Conservation (phyloP, 1,140 invertebrate species). For the Eupristina koningsbergeri region DNA sequence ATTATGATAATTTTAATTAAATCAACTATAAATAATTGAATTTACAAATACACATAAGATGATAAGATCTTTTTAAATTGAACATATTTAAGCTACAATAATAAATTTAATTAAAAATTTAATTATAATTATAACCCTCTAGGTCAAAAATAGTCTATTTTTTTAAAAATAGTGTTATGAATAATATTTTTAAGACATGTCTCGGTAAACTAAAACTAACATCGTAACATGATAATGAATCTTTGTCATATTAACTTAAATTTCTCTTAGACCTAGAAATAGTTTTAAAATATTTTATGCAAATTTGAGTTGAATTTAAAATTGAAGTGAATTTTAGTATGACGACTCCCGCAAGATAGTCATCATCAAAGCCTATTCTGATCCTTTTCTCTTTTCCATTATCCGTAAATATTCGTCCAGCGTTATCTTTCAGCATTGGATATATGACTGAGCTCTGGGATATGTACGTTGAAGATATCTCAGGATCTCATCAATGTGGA, state of each 20-base stretch:
- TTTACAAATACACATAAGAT: too few relatives aligned
- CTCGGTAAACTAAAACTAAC: background rate
- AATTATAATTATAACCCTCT: too few relatives aligned
- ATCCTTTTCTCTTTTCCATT: slow-evolving; percentile 8
- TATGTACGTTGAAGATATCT: background rate
- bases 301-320: background rate
- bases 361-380: background rate
- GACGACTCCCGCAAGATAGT: background rate
- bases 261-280: background rate
- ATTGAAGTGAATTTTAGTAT: background rate
- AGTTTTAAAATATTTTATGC: background rate
- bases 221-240: background rate
- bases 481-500: background rate
- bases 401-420: slow-evolving; percentile 22
- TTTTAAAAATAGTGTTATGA: too few relatives aligned
- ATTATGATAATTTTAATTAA: too few relatives aligned
- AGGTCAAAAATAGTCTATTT: too few relatives aligned
- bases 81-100: too few relatives aligned
- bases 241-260: background rate
- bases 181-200: too few relatives aligned
- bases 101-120: too few relatives aligned
- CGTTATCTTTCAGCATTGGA: background rate
- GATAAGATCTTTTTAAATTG: too few relatives aligned
- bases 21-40: too few relatives aligned
- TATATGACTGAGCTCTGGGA: background rate